Evolutionary conservation across 1,140 invertebrate species (phyloP).

Genomic region (Mamestra configurata): DNA sequence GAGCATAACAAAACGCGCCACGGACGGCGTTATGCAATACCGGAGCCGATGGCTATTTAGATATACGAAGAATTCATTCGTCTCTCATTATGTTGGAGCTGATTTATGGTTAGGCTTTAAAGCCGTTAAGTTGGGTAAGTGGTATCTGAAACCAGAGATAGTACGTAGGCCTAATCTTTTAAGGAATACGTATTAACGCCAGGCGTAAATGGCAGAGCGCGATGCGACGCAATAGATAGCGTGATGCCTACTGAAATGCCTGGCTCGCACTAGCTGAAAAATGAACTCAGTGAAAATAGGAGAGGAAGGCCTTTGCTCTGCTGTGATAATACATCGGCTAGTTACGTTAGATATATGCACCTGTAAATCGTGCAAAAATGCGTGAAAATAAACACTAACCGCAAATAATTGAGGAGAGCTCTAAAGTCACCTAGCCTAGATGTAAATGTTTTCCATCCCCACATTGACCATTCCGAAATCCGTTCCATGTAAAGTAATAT

Average conservation of each 20-base stretch:
- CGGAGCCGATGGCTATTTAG: conserved; percentile 18
- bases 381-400: not conserved
- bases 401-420: not conserved
- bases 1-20: conserved; percentile 7
- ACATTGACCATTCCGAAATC: too few species aligned
- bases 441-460: too few species aligned
- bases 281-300: too few species aligned
- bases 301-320: too few species aligned
- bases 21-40: conserved; percentile 20
- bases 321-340: too few species aligned
- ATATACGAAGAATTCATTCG: conserved; percentile 31
- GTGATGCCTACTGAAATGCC: too few species aligned
- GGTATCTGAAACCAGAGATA: not conserved
- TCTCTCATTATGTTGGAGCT: not conserved
- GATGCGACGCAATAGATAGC: too few species aligned
- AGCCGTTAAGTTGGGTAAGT: not conserved
- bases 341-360: too few species aligned
- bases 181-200: not conserved
- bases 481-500: too few species aligned
- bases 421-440: too few species aligned
- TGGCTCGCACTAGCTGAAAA: too few species aligned
- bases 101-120: not conserved
- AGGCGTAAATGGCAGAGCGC: not conserved
- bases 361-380: not conserved
- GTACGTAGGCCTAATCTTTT: not conserved